A percentile compares a stretch with the other conserved stretches of the same genome.
phyloP scores from a whole-genome alignment of 2,113 vertebrate species.

The Lipotes vexillifer region DNA sequence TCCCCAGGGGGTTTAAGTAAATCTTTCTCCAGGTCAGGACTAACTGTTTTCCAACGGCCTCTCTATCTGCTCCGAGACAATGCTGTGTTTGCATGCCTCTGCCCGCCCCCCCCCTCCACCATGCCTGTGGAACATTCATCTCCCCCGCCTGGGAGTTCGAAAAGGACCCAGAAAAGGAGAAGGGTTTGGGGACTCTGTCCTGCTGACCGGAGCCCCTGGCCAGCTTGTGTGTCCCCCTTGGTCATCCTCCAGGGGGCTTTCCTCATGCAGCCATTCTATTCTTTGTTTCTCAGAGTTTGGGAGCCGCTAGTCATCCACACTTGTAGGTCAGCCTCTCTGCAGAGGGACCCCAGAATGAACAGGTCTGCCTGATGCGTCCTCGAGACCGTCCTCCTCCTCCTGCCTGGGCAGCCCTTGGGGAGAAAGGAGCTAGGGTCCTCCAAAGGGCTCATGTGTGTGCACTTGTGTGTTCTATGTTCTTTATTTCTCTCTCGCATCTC shows the following conservation, averaged over 20 bases:
- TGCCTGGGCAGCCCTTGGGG: background rate
- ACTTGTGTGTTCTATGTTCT: background rate
- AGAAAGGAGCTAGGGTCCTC: background rate
- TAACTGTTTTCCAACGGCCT: background rate
- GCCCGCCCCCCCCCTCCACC: too few relatives aligned
- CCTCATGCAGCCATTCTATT: background rate
- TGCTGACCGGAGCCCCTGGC: background rate
- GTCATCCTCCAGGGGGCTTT: background rate
- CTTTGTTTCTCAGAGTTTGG: background rate
- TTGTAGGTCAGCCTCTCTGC: background rate
- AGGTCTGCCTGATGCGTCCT: background rate
- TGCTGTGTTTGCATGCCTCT: fast-evolving
- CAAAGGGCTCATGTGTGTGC: fast-evolving
- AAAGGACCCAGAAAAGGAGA: background rate
- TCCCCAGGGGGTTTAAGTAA: background rate
- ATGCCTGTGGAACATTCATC: fast-evolving
- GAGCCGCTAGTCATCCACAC: fast-evolving
- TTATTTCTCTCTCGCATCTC: background rate
- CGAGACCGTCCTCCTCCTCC: background rate
- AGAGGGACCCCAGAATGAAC: background rate
- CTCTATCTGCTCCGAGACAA: background rate
- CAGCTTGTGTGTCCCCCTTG: fast-evolving
- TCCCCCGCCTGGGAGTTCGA: background rate
- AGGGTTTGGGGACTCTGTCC: background rate
- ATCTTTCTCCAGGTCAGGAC: background rate